Percentiles rank a stretch among this genome's conserved stretches.
phyloP scores from a whole-genome alignment of 2,113 vertebrate genomes.

The Mirza zaza region DNA sequence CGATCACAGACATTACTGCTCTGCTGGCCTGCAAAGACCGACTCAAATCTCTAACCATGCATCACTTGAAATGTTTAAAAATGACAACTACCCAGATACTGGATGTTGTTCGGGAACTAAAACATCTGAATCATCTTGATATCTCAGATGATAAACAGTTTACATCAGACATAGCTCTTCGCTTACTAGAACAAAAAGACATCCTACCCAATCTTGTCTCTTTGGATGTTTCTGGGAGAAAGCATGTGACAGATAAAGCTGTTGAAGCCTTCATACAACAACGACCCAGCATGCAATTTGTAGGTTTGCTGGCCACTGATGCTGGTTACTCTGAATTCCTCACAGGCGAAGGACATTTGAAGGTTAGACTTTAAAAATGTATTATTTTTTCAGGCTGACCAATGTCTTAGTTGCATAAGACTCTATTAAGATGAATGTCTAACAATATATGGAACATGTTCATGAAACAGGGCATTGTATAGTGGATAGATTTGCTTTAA shows the following conservation, averaged over 20 bases:
- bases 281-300: constrained; percentile 96
- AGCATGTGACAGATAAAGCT: constrained; percentile 95
- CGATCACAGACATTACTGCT: constrained; percentile 95
- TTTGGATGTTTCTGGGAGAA: constrained; percentile 96
- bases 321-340: constrained; percentile 97
- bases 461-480: not conserved
- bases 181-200: constrained; percentile 92
- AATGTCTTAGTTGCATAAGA: not conserved
- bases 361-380: constrained; percentile 86
- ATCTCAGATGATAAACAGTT: constrained; percentile 99
- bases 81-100: constrained; percentile 97
- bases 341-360: constrained; percentile 94
- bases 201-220: constrained; percentile 94
- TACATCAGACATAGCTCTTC: constrained; percentile 97
- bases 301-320: constrained; percentile 96
- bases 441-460: not conserved
- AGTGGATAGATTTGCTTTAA: constrained; percentile 20
- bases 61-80: constrained; percentile 98
- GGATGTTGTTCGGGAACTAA: constrained; percentile 93
- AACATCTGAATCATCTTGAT: constrained; percentile 94
- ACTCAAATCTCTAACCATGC: constrained; percentile 96
- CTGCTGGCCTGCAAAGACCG: constrained; percentile 92
- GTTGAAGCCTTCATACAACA: constrained; percentile 93
- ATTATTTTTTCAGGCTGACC: constrained; percentile 44
- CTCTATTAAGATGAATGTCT: constrained; percentile 31